phyloP scores from a whole-genome alignment of 2,797 vertebrate species.

The Myotis vivesi region DNA sequence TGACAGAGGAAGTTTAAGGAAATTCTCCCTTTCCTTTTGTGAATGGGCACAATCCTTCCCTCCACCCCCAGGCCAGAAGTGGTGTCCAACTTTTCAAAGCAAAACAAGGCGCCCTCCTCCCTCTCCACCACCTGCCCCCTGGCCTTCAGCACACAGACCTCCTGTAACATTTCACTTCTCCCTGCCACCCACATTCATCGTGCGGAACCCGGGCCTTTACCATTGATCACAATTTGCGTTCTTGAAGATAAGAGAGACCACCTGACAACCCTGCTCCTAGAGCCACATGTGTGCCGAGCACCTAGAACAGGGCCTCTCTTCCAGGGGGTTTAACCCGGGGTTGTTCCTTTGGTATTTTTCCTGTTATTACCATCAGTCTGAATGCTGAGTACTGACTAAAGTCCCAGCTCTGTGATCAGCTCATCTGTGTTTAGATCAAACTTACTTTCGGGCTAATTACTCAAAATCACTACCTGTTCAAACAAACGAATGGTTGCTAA shows the following conservation, averaged over 20 bases:
- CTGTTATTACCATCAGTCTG: not conserved
- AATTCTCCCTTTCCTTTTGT: not conserved
- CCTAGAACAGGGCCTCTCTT: not conserved
- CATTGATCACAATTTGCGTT: not conserved
- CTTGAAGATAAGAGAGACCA: not conserved
- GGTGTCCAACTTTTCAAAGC: not conserved
- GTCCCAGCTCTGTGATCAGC: not conserved
- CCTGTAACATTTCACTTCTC: not conserved
- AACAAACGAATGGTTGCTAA: not conserved
- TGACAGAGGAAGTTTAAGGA: not conserved
- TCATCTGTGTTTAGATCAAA: not conserved
- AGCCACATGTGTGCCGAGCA: not conserved
- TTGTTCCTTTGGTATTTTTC: not conserved
- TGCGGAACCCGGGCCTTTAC: not conserved
- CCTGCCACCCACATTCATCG: not conserved
- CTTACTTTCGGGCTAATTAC: not conserved
- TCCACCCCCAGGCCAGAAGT: not conserved
- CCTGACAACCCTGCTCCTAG: not conserved
- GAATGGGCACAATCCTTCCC: not conserved
- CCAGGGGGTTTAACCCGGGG: not conserved
- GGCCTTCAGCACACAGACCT: not conserved
- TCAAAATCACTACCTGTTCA: not conserved
- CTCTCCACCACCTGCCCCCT: rapidly evolving
- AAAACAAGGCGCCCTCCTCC: not conserved
- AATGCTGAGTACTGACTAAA: not conserved